These are phyloP conservation scores for Mesocricetus auratus DNA, from an alignment of 2,113 vertebrate species.

Conservation along the genomic window DNA sequence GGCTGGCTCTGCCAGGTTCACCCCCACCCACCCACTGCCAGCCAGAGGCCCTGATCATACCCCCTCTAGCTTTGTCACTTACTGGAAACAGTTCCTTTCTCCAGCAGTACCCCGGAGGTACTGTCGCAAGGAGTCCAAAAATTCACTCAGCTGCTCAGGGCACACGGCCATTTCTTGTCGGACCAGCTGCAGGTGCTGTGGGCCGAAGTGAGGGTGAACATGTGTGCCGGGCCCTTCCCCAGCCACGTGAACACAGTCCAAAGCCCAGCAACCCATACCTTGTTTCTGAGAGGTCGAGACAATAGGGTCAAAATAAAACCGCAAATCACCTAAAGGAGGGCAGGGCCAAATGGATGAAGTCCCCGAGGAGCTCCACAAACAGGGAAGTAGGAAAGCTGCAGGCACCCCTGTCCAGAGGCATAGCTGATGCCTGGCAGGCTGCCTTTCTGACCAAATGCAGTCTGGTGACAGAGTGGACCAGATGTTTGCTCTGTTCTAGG, in stretches of 20 bases:
- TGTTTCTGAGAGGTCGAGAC: not conserved
- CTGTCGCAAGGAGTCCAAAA: conserved; percentile 95
- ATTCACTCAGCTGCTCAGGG: conserved; percentile 95
- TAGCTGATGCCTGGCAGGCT: not conserved
- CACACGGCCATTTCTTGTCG: conserved; percentile 96
- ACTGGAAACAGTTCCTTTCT: conserved; percentile 96
- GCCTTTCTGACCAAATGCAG: not conserved
- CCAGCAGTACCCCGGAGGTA: conserved; percentile 95
- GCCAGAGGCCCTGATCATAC: rapidly evolving
- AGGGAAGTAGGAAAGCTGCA: not conserved
- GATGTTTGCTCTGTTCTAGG: rapidly evolving
- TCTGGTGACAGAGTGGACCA: not conserved
- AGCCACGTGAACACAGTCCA: rapidly evolving
- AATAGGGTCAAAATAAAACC: not conserved
- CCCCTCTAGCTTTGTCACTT: conserved; percentile 80
- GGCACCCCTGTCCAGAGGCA: rapidly evolving
- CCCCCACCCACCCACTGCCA: rapidly evolving
- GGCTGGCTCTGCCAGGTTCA: not conserved
- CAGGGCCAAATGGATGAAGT: rapidly evolving
- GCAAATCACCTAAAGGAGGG: no score
- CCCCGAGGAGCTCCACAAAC: rapidly evolving
- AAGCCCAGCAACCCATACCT: not conserved
- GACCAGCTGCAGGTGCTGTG: conserved; percentile 94
- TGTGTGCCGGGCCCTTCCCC: rapidly evolving
- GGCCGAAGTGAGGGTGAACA: not conserved